Evolutionary conservation across 2,797 vertebrate genomes (phyloP), one percentile per base, ranked within the genome.

Genomic region (Gymnothorax reevesii): DNA sequence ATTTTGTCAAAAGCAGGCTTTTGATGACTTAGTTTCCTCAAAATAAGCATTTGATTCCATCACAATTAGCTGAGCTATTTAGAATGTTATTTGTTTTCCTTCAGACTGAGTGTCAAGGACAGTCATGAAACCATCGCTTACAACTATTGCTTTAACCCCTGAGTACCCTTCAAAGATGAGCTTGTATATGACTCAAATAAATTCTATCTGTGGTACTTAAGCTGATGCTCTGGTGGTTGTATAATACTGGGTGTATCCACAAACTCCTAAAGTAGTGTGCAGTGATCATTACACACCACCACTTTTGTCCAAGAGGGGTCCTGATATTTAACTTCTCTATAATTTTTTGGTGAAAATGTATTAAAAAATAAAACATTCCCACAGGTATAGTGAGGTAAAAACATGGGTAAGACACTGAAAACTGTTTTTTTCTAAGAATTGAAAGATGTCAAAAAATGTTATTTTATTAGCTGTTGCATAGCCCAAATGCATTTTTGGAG

Each of bases 251-350:
- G 20, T 25, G 64, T 59, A 80, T 42, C 49, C 75, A 80, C 73
- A 80, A 73, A 86, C 75, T 75, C 84, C 57, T 64, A 84, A 27
- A 64, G 33, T 42, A 42, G 33, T 42, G 33, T 42, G 33, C 33
- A 42, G 33, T 42, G 33, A 42, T 42, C 33, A 42, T 42, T 42
- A 42, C 33, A 42, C 33, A 42, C 33, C 33, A 42, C 33, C 33
- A 42, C 33, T 42, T 42, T 2, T 42, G 33, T 42, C 33, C 2
- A 42, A 42, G 2, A 42, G 33, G 33, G 33, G 33, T 42, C 33
- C 33, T 42, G 2, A 42, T 42, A 2, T 42, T 42, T 42, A 42
- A 42, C 33, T 42, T 42, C 33, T 42, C 33, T 42, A 42, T 42
- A 42, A 42, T 42, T 42, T 42, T 42, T 42, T 42, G 33, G 33